A percentile compares a stretch with the other conserved stretches of the same genome.
Conservation (phyloP, 2,797 vertebrate species). For the Mormyrops attenuatus region DNA sequence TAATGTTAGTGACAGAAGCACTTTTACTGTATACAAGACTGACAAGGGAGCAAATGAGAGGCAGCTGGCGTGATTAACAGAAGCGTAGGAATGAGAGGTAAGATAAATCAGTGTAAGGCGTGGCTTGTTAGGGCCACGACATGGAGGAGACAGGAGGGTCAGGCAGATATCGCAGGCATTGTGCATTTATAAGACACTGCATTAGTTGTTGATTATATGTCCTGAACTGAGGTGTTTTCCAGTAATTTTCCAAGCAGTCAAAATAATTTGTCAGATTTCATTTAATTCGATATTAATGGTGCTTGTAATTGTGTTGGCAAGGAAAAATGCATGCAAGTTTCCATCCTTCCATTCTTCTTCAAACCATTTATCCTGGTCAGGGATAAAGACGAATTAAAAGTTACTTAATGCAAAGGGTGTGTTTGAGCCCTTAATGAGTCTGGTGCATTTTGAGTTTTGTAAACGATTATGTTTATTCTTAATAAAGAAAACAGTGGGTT, state of each 20-base stretch:
- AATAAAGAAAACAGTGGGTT: neutral
- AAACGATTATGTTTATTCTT: neutral
- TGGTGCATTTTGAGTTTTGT: neutral
- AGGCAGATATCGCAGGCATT: neutral
- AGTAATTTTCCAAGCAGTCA: neutral
- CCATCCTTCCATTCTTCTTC: neutral
- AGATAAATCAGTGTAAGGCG: neutral
- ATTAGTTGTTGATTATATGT: neutral
- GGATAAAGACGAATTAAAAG: neutral
- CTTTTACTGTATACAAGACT: neutral
- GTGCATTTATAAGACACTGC: neutral
- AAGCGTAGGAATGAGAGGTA: neutral
- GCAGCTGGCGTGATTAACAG: neutral
- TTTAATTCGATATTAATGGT: neutral
- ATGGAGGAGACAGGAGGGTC: neutral
- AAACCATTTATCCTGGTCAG: neutral
- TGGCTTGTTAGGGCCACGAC: neutral
- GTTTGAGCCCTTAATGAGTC: neutral
- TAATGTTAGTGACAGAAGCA: neutral
- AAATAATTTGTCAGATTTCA: neutral
- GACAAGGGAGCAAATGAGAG: neutral
- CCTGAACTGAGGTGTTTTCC: neutral
- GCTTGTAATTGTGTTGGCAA: neutral
- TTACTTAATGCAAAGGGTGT: neutral
- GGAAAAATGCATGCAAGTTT: neutral